Percentiles rank a stretch among this genome's conserved stretches.
Conservation (phyloP, 2,113 vertebrate species). For the Lepidothrix coronata region DNA sequence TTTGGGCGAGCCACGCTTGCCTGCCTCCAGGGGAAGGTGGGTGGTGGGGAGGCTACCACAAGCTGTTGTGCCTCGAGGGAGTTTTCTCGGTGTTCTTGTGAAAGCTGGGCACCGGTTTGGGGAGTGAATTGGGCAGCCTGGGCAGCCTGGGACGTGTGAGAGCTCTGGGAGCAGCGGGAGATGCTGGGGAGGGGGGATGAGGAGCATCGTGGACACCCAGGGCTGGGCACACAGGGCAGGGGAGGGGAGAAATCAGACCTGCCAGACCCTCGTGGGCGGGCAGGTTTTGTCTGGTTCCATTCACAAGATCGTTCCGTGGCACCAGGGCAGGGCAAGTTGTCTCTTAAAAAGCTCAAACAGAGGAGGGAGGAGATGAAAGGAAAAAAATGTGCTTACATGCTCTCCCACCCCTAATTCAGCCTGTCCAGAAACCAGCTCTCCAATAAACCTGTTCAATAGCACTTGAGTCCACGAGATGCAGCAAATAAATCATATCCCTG, state of each 20-base stretch:
- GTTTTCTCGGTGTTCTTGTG: not conserved
- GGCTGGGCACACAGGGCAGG: not conserved
- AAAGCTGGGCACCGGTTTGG: not conserved
- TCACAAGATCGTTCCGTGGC: not conserved
- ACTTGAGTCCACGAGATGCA: not conserved
- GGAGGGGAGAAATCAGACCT: not conserved
- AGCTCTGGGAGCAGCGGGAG: not conserved
- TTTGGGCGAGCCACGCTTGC: not conserved
- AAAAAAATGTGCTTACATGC: not conserved
- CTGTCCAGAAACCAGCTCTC: not conserved
- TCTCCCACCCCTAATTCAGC: not conserved
- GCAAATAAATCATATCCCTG: not conserved
- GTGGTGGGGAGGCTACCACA: conserved; percentile 15
- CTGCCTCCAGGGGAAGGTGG: conserved; percentile 3
- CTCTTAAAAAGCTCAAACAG: not conserved
- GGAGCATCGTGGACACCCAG: accelerated
- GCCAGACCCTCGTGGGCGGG: no score
- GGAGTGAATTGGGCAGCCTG: not conserved
- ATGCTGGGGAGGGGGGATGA: not conserved
- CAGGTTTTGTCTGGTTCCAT: not conserved
- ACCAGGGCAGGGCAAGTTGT: not conserved
- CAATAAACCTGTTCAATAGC: not conserved
- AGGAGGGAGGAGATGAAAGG: not conserved
- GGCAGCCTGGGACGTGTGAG: accelerated
- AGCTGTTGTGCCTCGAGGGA: not conserved